A percentile compares a stretch with the other conserved stretches of the same genome.
Evolutionary conservation across 2,888 invertebrate species (phyloP).

Genomic region (Machimus rusticus): DNA sequence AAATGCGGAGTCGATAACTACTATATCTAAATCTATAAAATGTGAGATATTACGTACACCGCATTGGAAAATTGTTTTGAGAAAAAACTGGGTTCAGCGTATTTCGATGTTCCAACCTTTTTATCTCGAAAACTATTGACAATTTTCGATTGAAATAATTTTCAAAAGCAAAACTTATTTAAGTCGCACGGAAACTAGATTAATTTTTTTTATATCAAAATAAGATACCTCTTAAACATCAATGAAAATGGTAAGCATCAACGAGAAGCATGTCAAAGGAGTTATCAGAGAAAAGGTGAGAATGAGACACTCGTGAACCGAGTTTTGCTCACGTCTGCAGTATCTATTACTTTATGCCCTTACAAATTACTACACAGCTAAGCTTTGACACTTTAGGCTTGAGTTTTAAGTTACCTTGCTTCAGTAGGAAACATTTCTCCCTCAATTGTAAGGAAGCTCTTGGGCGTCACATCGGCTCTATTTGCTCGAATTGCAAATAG

Average conservation of each 20-base stretch:
- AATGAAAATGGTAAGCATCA: background rate
- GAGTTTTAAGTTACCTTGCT: background rate
- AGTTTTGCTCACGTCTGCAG: background rate
- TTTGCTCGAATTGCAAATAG: background rate
- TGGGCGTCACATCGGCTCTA: background rate
- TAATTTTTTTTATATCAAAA: no score
- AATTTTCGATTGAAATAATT: no score
- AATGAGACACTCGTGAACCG: background rate
- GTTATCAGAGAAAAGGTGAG: background rate
- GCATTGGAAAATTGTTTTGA: no score
- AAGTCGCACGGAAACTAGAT: no score
- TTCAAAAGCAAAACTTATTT: no score
- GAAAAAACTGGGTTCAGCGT: no score
- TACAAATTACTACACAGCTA: background rate
- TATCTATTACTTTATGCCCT: background rate
- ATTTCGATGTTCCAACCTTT: no score
- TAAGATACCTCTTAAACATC: background rate
- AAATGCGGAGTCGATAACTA: no score
- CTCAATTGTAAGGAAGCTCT: background rate
- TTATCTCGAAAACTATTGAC: no score
- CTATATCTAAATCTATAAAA: no score
- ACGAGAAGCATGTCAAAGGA: background rate
- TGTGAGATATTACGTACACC: no score
- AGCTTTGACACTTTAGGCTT: background rate
- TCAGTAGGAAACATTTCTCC: background rate